These are phyloP conservation scores for Sardina pilchardus DNA, from an alignment of 2,113 vertebrate species.

Conservation along the genomic window DNA sequence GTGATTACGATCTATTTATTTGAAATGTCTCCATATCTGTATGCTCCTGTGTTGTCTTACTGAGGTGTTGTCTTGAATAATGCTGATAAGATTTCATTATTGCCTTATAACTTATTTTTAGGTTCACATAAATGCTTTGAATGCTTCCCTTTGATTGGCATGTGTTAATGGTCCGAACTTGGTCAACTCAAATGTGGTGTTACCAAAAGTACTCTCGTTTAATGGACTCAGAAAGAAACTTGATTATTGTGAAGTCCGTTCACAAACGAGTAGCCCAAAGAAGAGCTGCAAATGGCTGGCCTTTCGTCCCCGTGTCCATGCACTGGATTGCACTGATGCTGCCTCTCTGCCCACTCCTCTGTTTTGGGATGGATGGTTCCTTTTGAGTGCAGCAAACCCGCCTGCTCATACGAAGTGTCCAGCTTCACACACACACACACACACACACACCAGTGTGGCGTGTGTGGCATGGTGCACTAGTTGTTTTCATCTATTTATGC, in stretches of 20 bases:
- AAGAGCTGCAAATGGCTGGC: neutral
- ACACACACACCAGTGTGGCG: neutral
- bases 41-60: neutral
- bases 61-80: neutral
- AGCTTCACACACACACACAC: neutral
- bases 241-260: neutral
- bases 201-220: neutral
- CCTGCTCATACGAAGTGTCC: neutral
- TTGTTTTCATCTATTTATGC: neutral
- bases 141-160: neutral
- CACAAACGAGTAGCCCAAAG: constrained; percentile 5
- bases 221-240: neutral
- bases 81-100: neutral
- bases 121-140: neutral
- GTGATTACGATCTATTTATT: neutral
- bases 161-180: neutral
- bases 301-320: neutral
- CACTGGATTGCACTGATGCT: constrained; percentile 7
- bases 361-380: neutral
- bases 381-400: neutral
- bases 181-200: neutral
- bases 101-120: neutral
- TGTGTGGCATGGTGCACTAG: neutral
- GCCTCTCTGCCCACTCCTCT: neutral
- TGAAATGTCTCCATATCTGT: neutral